Evolutionary conservation across 2,113 vertebrate genomes (phyloP).

Genomic region (Osmerus mordax): DNA sequence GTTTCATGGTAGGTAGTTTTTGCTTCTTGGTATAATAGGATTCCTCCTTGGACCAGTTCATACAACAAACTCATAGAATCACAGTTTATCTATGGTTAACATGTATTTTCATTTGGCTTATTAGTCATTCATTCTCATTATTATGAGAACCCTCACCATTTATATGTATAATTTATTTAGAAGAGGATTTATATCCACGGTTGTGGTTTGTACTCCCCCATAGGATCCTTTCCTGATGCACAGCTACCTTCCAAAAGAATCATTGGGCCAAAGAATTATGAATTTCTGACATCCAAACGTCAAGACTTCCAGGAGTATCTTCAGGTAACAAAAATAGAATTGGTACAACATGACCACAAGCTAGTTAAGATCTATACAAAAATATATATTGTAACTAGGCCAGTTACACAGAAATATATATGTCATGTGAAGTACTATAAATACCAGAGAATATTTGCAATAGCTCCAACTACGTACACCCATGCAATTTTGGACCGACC

Average conservation of each 20-base stretch:
- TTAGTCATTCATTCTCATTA: too few relatives aligned
- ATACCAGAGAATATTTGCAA: background rate
- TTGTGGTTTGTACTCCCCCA: conserved; percentile 13
- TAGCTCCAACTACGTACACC: background rate
- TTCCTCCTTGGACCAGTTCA: background rate
- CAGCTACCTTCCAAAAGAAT: conserved; percentile 96
- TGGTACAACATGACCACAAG: too few relatives aligned
- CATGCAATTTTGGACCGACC: background rate
- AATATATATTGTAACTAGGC: background rate
- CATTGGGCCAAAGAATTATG: conserved; percentile 95
- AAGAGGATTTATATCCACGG: too few relatives aligned
- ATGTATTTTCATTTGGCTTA: background rate
- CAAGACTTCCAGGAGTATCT: conserved; percentile 96
- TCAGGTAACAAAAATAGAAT: conserved; percentile 73
- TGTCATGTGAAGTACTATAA: too few relatives aligned
- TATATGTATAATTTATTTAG: background rate
- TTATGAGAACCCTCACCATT: background rate
- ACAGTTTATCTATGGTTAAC: background rate
- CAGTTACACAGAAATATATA: too few relatives aligned
- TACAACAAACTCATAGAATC: conserved; percentile 1
- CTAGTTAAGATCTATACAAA: background rate
- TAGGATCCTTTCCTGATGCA: conserved; percentile 93
- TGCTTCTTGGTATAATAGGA: too few relatives aligned
- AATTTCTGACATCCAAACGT: conserved; percentile 93
- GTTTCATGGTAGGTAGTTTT: conserved; percentile 85